Conservation (phyloP, 2,888 invertebrate genomes). For the Mythimna loreyi region DNA sequence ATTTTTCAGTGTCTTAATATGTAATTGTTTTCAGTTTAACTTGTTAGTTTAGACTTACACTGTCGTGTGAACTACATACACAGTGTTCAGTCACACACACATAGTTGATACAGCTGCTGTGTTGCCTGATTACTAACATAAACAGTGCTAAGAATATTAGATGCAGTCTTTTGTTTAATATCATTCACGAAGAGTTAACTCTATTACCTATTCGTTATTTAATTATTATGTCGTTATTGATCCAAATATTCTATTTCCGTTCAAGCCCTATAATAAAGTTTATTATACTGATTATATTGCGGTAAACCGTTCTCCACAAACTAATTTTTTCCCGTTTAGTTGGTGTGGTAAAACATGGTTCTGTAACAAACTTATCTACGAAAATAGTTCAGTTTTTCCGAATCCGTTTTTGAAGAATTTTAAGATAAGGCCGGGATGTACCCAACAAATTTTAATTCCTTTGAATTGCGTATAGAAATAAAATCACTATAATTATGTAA, state of each 20-base stretch:
- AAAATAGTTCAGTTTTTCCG: no score
- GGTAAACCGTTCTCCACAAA: not conserved
- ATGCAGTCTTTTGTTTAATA: not conserved
- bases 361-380: no score
- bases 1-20: not conserved
- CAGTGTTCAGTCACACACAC: slow-evolving; percentile 20
- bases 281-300: no score
- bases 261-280: no score
- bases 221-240: not conserved
- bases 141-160: not conserved
- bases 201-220: slow-evolving; percentile 1
- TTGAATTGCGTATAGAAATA: no score
- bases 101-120: not conserved
- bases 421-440: no score
- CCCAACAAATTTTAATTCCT: no score
- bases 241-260: not conserved
- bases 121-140: slow-evolving; percentile 7
- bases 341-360: no score
- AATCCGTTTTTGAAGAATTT: no score
- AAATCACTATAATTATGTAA: no score
- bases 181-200: not conserved
- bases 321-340: no score
- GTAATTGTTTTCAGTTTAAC: not conserved
- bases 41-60: slow-evolving; percentile 11
- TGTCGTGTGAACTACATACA: slow-evolving; percentile 18